Evolutionary conservation across 2,113 vertebrate genomes (phyloP).

Genomic region (Ciconia stormi): DNA sequence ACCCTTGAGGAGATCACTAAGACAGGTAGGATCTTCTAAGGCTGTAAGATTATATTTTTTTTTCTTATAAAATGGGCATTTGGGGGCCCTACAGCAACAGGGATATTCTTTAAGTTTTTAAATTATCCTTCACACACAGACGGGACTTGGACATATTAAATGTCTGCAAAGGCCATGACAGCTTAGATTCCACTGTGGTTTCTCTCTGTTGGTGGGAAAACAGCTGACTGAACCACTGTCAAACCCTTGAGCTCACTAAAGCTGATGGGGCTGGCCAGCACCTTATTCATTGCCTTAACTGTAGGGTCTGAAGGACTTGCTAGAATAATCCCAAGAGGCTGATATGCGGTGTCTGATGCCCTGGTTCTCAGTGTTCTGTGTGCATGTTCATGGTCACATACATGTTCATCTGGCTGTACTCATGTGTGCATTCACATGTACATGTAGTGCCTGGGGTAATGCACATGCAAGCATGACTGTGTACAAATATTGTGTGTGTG

Average conservation of each 20-base stretch:
- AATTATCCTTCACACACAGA: not conserved
- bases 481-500: too few relatives aligned
- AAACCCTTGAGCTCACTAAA: not conserved
- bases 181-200: not conserved
- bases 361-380: not conserved
- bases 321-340: not conserved
- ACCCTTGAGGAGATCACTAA: not conserved
- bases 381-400: not conserved
- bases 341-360: not conserved
- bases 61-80: not conserved
- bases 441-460: not conserved
- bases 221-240: not conserved
- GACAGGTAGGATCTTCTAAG: not conserved
- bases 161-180: not conserved
- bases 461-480: too few relatives aligned
- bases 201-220: not conserved
- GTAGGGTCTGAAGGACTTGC: not conserved
- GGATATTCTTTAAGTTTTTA: not conserved
- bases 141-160: not conserved
- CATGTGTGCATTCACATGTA: not conserved
- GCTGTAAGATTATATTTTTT: not conserved
- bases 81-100: not conserved
- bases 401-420: not conserved
- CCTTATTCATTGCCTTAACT: not conserved
- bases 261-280: not conserved